Conservation (phyloP, 2,113 vertebrate species). For the Columba janthina region DNA sequence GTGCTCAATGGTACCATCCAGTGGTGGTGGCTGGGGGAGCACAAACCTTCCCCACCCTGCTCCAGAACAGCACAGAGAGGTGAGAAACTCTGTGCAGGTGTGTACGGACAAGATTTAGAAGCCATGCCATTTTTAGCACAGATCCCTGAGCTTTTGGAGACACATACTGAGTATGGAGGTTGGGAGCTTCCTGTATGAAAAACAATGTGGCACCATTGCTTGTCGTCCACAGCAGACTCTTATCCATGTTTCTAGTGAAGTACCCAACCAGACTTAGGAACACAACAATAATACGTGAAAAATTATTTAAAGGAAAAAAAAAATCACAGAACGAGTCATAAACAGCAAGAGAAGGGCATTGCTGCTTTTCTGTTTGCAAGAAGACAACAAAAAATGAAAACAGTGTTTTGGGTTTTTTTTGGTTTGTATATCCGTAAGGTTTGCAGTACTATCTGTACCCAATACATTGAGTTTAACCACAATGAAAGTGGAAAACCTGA, state of each 20-base stretch:
- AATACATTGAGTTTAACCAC: neutral
- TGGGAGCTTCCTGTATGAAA: neutral
- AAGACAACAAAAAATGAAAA: neutral
- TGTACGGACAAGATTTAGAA: neutral
- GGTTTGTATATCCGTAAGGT: neutral
- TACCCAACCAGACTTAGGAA: neutral
- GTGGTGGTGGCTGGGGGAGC: neutral
- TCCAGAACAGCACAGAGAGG: neutral
- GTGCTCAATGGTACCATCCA: accelerated
- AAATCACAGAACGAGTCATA: neutral
- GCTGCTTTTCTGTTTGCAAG: neutral
- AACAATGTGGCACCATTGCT: neutral
- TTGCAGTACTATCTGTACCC: neutral
- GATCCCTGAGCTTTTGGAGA: neutral
- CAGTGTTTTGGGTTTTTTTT: accelerated
- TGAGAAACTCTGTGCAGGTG: neutral
- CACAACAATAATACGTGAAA: neutral
- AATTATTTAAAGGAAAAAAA: neutral
- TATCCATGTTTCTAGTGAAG: accelerated
- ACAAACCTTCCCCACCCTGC: neutral
- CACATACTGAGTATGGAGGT: accelerated
- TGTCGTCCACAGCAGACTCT: neutral
- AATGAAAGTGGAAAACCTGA: neutral
- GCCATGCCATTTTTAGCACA: accelerated
- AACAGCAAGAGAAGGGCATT: accelerated